Evolutionary conservation across 2,797 vertebrate genomes (phyloP).

Genomic region (Meda fulgida): DNA sequence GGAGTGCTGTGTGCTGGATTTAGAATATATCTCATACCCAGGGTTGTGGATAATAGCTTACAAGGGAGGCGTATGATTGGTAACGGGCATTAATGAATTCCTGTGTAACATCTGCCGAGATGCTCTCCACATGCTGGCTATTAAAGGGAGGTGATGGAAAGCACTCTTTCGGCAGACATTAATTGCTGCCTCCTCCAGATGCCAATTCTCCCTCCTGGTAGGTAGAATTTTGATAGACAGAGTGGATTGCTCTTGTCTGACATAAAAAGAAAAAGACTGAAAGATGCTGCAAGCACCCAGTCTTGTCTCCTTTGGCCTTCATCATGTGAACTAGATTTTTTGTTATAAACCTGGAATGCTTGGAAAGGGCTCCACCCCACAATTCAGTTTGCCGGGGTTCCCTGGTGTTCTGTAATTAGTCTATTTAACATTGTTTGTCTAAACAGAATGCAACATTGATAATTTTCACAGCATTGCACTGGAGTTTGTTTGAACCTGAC

Average conservation of each 20-base stretch:
- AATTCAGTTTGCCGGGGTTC: constrained; percentile 27
- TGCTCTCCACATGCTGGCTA: constrained; percentile 71
- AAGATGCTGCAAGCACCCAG: constrained; percentile 43
- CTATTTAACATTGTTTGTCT: constrained; percentile 58
- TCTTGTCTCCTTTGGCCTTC: background rate
- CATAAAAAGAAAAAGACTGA: constrained; percentile 46
- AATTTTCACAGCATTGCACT: constrained; percentile 55
- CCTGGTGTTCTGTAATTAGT: constrained; percentile 51
- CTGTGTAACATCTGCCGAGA: constrained; percentile 74
- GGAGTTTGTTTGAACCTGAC: constrained; percentile 49
- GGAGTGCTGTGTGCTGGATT: constrained; percentile 56
- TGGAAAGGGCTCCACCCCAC: background rate
- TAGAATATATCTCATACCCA: constrained; percentile 57
- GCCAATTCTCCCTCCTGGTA: constrained; percentile 66
- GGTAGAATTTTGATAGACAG: constrained; percentile 64
- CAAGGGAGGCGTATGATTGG: constrained; percentile 70
- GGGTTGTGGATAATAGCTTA: constrained; percentile 70
- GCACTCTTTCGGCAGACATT: constrained; percentile 67
- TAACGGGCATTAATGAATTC: constrained; percentile 72
- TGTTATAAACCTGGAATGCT: background rate
- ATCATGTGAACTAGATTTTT: background rate
- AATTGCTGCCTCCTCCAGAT: constrained; percentile 74
- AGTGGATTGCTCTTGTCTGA: constrained; percentile 65
- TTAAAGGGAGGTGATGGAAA: constrained; percentile 75
- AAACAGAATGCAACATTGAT: constrained; percentile 54